Percentiles rank a stretch among this genome's conserved stretches.
Conservation (phyloP, 2,888 invertebrate species). For the Stenodera caucasica region DNA sequence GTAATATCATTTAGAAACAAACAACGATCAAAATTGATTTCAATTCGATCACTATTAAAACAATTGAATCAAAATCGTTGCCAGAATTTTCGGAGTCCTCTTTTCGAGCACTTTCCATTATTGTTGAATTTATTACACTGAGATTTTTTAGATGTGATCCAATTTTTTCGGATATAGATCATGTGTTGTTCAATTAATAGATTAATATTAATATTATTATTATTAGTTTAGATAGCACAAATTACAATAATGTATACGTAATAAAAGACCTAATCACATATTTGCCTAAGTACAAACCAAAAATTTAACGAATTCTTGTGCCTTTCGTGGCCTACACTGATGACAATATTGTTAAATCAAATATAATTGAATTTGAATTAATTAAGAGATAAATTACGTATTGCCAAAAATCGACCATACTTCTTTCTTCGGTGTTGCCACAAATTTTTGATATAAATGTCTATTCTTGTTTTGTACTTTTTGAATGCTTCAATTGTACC, state of each 20-base stretch:
- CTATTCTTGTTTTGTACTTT: conserved; percentile 40
- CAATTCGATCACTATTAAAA: neutral
- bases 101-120: neutral
- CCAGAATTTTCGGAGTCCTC: neutral
- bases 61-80: neutral
- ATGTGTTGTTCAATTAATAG: neutral
- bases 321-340: conserved; percentile 39
- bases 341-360: conserved; percentile 34
- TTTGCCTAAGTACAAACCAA: conserved; percentile 41
- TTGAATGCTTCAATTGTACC: conserved; percentile 20
- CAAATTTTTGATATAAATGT: conserved; percentile 25
- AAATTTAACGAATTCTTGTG: conserved; percentile 32
- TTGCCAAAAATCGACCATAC: conserved; percentile 48
- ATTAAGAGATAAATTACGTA: conserved; percentile 32
- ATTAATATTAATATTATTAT: neutral
- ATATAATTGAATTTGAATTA: neutral
- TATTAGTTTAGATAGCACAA: neutral
- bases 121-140: neutral
- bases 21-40: neutral
- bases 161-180: neutral
- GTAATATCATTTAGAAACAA: conserved; percentile 46
- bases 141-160: neutral
- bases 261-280: conserved; percentile 22
- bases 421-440: conserved; percentile 25
- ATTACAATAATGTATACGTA: conserved; percentile 14